A percentile compares a stretch with the other conserved stretches of the same genome.
Evolutionary conservation across 2,113 vertebrate genomes (phyloP).

Genomic region (Oophaga pumilio): DNA sequence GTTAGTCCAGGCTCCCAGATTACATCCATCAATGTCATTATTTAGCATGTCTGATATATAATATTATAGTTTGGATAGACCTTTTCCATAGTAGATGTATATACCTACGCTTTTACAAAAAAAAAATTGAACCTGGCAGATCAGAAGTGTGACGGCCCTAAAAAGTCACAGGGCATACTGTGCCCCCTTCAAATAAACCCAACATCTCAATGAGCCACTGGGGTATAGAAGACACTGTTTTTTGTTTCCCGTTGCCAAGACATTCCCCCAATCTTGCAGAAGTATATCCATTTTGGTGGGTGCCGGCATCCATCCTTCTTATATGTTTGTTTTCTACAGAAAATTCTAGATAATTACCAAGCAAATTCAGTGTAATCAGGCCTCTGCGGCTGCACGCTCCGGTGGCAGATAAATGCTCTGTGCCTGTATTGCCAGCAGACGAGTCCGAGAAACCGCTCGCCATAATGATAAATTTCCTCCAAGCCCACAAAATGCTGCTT

Average conservation of each 20-base stretch:
- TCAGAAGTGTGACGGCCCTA: not conserved
- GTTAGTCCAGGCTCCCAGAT: too few relatives aligned
- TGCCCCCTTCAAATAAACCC: too few relatives aligned
- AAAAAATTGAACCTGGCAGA: too few relatives aligned
- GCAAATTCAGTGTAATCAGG: slow-evolving; percentile 27
- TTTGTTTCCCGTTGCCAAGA: not conserved
- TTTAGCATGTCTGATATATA: too few relatives aligned
- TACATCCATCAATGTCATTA: too few relatives aligned
- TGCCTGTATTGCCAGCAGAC: slow-evolving; percentile 31
- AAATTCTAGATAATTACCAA: slow-evolving; percentile 13
- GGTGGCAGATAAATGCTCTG: slow-evolving; percentile 14
- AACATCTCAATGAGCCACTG: not conserved
- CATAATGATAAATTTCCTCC: slow-evolving; percentile 31
- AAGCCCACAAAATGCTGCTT: not conserved
- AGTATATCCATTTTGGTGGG: not conserved
- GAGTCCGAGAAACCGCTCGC: not conserved
- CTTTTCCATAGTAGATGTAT: too few relatives aligned
- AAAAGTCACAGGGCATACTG: too few relatives aligned
- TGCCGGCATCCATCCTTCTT: not conserved
- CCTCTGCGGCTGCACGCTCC: slow-evolving; percentile 27
- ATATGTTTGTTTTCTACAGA: not conserved
- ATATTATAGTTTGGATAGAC: too few relatives aligned
- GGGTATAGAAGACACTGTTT: not conserved
- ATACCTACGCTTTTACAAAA: too few relatives aligned
- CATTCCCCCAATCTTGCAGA: not conserved